Percentiles rank a stretch among this genome's conserved stretches.
Conservation (phyloP, 2,888 invertebrate genomes). For the Acrobasis consociella region DNA sequence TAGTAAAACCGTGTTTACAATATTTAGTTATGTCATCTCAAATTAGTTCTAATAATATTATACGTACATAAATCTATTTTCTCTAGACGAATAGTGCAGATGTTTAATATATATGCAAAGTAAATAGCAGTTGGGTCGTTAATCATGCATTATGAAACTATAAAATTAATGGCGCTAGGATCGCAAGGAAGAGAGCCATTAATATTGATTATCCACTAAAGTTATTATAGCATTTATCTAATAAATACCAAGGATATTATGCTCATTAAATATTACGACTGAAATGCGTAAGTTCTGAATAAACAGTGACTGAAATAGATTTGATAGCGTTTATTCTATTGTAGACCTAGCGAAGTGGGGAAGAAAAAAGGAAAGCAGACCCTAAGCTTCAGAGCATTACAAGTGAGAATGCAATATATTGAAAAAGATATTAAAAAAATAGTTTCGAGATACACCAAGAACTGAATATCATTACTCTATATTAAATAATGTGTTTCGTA, state of each 20-base stretch:
- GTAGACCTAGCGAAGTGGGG: too few species aligned
- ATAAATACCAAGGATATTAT: constrained; percentile 2
- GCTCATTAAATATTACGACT: constrained; percentile 1
- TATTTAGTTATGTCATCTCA: too few species aligned
- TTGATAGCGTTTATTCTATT: neutral
- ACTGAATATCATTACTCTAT: too few species aligned
- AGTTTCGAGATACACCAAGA: too few species aligned
- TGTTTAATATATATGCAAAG: constrained; percentile 6
- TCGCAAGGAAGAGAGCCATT: constrained; percentile 2
- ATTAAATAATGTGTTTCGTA: too few species aligned
- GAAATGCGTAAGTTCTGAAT: neutral
- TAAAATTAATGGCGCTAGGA: constrained; percentile 18
- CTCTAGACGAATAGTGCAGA: neutral
- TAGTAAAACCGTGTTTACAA: too few species aligned
- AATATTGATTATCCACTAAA: constrained; percentile 19
- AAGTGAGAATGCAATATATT: too few species aligned
- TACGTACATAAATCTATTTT: too few species aligned
- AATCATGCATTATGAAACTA: constrained; percentile 13
- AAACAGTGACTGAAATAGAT: neutral
- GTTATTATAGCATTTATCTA: constrained; percentile 4
- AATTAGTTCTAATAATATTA: too few species aligned
- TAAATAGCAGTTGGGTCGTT: neutral
- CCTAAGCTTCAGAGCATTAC: too few species aligned
- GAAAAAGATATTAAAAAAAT: too few species aligned
- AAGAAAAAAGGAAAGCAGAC: too few species aligned